Conservation (phyloP, 2,797 vertebrate genomes). For the Intellagama lesueurii region DNA sequence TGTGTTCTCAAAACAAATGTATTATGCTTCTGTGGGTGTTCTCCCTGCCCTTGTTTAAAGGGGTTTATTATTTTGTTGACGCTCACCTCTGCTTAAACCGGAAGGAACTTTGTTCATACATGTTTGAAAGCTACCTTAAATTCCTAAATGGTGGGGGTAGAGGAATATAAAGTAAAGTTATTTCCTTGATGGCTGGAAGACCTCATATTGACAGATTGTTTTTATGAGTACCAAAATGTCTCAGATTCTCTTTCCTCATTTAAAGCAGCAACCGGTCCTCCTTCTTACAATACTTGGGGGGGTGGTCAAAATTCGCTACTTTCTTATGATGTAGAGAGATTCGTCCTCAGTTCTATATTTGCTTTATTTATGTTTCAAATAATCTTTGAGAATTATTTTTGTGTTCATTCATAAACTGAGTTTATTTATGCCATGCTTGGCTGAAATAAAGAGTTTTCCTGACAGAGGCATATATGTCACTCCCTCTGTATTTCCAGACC, state of each 20-base stretch:
- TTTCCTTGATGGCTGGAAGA: not conserved
- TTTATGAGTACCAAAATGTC: not conserved
- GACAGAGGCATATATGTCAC: constrained; percentile 29
- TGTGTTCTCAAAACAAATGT: too few species aligned
- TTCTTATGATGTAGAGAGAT: constrained; percentile 34
- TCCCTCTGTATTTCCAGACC: not conserved
- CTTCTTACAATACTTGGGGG: constrained; percentile 18
- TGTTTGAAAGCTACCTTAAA: not conserved
- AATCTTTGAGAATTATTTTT: constrained; percentile 17
- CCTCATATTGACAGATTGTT: not conserved
- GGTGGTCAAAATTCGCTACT: constrained; percentile 25
- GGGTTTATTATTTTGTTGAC: not conserved
- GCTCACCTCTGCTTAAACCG: too few species aligned
- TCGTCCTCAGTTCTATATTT: constrained; percentile 5
- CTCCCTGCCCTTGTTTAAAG: too few species aligned
- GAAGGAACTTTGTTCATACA: not conserved
- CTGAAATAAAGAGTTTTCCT: constrained; percentile 68
- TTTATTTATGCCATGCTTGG: constrained; percentile 64
- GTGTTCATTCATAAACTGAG: constrained; percentile 57
- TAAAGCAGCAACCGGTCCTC: constrained; percentile 3
- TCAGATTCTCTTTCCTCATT: not conserved
- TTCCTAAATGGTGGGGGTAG: not conserved
- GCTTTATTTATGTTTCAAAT: constrained; percentile 40
- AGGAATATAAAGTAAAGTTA: not conserved
- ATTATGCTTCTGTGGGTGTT: too few species aligned